Evolutionary conservation across 1,140 invertebrate genomes (phyloP).

Genomic region (Akabosia matsudoensis): DNA sequence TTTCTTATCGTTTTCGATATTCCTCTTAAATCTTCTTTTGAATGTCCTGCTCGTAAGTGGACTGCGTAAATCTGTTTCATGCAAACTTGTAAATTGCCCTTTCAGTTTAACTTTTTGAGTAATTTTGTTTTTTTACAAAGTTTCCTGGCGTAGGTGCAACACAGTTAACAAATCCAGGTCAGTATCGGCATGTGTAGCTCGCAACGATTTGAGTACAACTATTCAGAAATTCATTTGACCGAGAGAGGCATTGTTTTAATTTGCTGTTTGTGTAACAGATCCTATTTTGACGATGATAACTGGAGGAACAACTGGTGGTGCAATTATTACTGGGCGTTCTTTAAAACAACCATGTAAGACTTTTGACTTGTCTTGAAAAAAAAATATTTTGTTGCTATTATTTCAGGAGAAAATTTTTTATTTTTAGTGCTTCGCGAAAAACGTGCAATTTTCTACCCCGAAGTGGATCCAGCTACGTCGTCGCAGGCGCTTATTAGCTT

Average conservation of each 20-base stretch:
- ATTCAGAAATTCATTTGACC: too few relatives aligned
- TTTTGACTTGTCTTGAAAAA: too few relatives aligned
- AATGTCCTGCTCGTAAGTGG: constrained; percentile 41
- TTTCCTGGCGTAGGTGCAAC: background rate
- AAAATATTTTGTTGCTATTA: too few relatives aligned
- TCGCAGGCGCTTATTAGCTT: background rate
- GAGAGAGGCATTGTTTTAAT: too few relatives aligned
- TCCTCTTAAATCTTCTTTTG: constrained; percentile 45
- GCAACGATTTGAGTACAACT: too few relatives aligned
- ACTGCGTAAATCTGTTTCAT: too few relatives aligned
- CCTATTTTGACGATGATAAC: constrained; percentile 18
- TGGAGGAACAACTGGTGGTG: constrained; percentile 2
- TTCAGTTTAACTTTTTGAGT: too few relatives aligned
- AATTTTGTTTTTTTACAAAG: background rate
- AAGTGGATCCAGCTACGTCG: background rate
- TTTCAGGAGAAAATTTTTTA: too few relatives aligned
- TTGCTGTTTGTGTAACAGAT: background rate
- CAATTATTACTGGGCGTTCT: background rate
- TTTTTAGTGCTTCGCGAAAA: background rate
- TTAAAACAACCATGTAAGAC: background rate
- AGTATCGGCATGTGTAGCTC: background rate
- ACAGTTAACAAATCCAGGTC: background rate
- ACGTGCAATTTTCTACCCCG: background rate
- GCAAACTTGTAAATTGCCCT: too few relatives aligned
- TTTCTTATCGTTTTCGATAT: constrained; percentile 46